phyloP scores from a whole-genome alignment of 2,113 vertebrate species.

The Calyptomena viridis region DNA sequence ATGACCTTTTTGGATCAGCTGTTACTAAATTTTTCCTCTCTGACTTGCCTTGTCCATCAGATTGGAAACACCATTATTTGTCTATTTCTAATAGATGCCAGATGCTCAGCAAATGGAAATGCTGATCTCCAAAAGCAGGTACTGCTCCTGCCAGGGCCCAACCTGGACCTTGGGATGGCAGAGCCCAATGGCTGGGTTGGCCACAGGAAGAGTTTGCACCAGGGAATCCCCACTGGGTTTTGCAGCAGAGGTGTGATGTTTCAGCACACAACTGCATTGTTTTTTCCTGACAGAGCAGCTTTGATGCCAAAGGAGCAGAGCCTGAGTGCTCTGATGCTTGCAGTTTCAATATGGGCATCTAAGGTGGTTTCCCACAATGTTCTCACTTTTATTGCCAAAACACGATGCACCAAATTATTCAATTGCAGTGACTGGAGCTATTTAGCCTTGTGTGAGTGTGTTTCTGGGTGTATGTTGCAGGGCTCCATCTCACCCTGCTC shows the following conservation, averaged over 20 bases:
- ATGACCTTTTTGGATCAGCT: background rate
- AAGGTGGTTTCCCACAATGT: background rate
- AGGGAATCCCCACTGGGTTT: background rate
- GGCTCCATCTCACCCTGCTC: accelerated
- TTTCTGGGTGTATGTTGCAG: accelerated
- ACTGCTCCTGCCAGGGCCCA: background rate
- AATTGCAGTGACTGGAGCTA: accelerated
- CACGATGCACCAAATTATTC: background rate
- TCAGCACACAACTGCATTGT: too few species aligned
- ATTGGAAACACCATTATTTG: background rate
- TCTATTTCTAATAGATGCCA: background rate
- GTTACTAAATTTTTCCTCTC: background rate
- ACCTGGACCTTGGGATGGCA: background rate
- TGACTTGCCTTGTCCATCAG: background rate
- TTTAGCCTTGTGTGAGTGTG: accelerated
- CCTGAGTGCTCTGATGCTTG: background rate
- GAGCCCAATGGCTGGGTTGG: background rate
- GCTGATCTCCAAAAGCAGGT: background rate
- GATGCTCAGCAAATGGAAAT: background rate
- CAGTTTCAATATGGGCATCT: background rate
- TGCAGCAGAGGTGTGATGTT: background rate
- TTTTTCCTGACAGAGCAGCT: background rate
- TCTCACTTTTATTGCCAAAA: background rate
- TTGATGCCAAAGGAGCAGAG: background rate
- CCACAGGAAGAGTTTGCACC: background rate